Conservation (phyloP, 2,113 vertebrate genomes). For the Pseudorectes ferrugineus region DNA sequence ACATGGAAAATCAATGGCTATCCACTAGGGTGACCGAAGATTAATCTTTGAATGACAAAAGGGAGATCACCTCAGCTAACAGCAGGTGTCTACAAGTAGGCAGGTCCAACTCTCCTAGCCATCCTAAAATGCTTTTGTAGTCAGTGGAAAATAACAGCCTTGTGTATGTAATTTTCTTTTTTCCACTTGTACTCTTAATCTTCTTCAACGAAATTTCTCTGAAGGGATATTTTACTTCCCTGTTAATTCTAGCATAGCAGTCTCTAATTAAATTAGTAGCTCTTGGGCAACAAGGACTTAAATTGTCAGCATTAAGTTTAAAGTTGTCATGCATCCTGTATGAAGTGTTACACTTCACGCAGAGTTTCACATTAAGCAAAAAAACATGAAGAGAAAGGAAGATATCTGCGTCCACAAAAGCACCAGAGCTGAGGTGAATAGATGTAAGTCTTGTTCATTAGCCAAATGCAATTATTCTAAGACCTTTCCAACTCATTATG, state of each 20-base stretch:
- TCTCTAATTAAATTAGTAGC: conserved; percentile 41
- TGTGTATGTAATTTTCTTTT: not conserved
- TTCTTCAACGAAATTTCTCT: not conserved
- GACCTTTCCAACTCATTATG: not conserved
- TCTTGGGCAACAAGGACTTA: conserved; percentile 6
- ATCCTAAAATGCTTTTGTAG: not conserved
- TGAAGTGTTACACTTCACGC: not conserved
- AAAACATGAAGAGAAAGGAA: not conserved
- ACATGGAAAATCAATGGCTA: not conserved
- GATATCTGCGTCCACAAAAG: not conserved
- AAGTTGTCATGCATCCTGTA: not conserved
- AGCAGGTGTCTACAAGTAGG: not conserved
- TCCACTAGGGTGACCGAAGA: not conserved
- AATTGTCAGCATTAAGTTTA: not conserved
- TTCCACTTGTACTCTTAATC: not conserved
- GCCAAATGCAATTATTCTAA: not conserved
- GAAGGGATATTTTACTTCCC: not conserved
- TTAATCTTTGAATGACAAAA: not conserved
- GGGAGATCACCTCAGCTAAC: not conserved
- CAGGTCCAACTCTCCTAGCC: not conserved
- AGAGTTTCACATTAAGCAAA: not conserved
- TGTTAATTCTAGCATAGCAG: not conserved
- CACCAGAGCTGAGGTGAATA: not conserved
- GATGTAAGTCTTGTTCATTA: not conserved
- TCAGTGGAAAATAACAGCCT: not conserved